Percentiles rank a stretch among this genome's conserved stretches.
Conservation (phyloP, 92 coral and sea anemone genomes). For the Nematostella vectensis region DNA sequence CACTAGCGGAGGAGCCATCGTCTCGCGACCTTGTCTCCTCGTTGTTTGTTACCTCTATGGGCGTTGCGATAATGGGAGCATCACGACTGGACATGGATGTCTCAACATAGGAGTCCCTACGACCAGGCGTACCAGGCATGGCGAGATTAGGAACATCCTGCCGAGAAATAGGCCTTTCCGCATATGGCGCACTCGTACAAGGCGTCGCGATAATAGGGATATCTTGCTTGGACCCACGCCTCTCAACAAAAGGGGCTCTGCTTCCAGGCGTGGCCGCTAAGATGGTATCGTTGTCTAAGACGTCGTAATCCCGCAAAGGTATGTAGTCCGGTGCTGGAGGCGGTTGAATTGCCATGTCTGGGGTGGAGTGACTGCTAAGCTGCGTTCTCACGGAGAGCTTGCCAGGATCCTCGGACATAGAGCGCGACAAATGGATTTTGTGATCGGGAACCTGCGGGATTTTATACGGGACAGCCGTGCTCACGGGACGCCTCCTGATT, state of each 20-base stretch:
- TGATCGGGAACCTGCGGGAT: conserved; percentile 66
- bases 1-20: neutral
- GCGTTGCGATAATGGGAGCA: conserved; percentile 15
- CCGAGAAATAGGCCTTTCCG: too few relatives aligned
- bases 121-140: neutral
- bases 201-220: conserved; percentile 25
- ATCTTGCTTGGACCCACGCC: conserved; percentile 19
- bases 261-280: conserved; percentile 50
- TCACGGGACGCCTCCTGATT: conserved; percentile 32
- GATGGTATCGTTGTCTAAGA: conserved; percentile 7
- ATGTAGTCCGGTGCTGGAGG: neutral
- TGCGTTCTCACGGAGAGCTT: conserved; percentile 13
- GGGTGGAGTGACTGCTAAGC: conserved; percentile 7
- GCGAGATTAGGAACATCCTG: too few relatives aligned
- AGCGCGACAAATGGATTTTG: conserved; percentile 18
- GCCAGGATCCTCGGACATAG: conserved; percentile 36
- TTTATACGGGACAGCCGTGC: conserved; percentile 52
- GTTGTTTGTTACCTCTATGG: conserved; percentile 14
- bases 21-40: neutral
- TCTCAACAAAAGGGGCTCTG: too few relatives aligned
- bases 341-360: conserved; percentile 2
- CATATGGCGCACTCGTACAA: neutral
- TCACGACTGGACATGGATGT: conserved; percentile 2
- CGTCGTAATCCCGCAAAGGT: too few relatives aligned
- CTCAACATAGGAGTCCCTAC: neutral